Conservation (phyloP, 2,888 invertebrate genomes). For the Metopia argyrocephala region DNA sequence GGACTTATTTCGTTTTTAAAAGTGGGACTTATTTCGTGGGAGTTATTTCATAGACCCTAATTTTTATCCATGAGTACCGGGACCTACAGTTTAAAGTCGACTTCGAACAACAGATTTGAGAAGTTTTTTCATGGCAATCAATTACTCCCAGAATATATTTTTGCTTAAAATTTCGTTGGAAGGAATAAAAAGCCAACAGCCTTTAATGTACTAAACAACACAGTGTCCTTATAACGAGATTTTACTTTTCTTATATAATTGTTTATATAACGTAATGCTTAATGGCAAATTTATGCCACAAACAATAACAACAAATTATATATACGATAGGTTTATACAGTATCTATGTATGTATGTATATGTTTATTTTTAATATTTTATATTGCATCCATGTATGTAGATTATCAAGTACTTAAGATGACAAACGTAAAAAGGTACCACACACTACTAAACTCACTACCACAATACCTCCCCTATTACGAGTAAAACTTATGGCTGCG, state of each 20-base stretch:
- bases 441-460: too few species aligned
- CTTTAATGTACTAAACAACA: too few species aligned
- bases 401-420: constrained; percentile 41
- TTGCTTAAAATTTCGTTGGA: too few species aligned
- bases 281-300: constrained; percentile 47
- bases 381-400: constrained; percentile 14
- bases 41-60: too few species aligned
- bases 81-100: too few species aligned
- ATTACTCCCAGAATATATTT: too few species aligned
- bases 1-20: too few species aligned
- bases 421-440: constrained; percentile 1
- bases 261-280: neutral
- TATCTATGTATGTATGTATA: neutral
- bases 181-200: too few species aligned
- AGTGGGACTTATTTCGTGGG: too few species aligned
- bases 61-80: too few species aligned
- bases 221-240: neutral
- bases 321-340: neutral
- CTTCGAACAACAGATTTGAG: too few species aligned
- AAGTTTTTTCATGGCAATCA: too few species aligned
- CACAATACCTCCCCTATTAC: neutral
- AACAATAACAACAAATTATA: constrained; percentile 12
- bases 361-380: constrained; percentile 7
- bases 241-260: neutral
- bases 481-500: neutral